Base-by-base conservation (phyloP, 1,140 invertebrate species). In the Meloidogyne floridensis region DNA sequence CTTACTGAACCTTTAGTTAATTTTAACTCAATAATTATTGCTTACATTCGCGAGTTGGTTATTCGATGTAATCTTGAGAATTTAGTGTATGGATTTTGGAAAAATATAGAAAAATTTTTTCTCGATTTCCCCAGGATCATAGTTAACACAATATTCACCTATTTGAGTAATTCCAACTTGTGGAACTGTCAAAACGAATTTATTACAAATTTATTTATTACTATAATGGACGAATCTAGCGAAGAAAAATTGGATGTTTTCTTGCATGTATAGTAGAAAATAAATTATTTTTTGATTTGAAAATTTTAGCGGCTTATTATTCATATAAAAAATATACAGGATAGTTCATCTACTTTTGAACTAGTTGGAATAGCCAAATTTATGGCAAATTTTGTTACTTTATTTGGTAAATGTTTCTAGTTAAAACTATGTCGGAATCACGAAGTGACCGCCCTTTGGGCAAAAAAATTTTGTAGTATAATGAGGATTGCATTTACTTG, bases 181-280 rank as follows among this genome's bases (percentile, higher is more conserved):
- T 79, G 77, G 77, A 79, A 72, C 72, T 13, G n/a, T 8, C 77
- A 69, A 3, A 79, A 79, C 18, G 65, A 79, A 69, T 72, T 71
- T 79, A 72, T 32, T 69, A 79, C 54, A 11, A 71, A 53, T 32
- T 79, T 79, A 43, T 79, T 79, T 13, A 9, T 79, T n/a, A 71
- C 77, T 6, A 79, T 65, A 51, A 65, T 79, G 54, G 77, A 47
- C 7, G 77, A 72, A 43, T 65, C 47, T 20, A n/a, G 56, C 8
- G 77, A 79, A 51, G 65, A 53, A 13, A 65, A 71, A 32, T 20
- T 79, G 9, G 77, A 79, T 32, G 20, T 69, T 42, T 79, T 79
- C 43, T 20, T 79, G 2, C 77, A 79, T 69, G 77, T 71, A 65
- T 18, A 71, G 7, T 47, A 47, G 47, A 47, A 47, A 47, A 47